Base-by-base conservation (phyloP, 2,888 invertebrate species). In the Andrena bicolor region DNA sequence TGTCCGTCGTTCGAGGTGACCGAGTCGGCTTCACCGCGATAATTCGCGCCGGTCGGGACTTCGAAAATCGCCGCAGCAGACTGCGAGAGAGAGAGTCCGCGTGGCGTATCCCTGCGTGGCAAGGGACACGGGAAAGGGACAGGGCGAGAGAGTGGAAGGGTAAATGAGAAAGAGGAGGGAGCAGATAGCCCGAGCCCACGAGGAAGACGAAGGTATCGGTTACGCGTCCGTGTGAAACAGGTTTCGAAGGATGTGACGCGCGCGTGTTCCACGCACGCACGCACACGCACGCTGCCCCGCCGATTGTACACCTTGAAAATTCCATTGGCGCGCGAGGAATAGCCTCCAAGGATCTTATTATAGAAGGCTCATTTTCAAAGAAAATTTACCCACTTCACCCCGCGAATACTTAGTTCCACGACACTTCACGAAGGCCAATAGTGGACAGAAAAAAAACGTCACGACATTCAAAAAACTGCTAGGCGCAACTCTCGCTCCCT, bases 211-310 rank as follows among this genome's bases (percentile, higher is more conserved):
- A 89, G 88, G 88, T 90, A 91, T 90, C 89, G 75, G 88, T 89
- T 89, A 87, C 87, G 41, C 16, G 90, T 92, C 90, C 90, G 88
- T 91, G 91, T 91, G 90, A 92, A 93, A 93, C 92, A 91, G 92
- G 92, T 93, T 93, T 93, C 87, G 89, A 90, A 93, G 92, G 92
- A 93, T 92, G 92, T 92, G 91, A 91, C 91, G 89, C 88, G 89
- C 87, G 87, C 76, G 80, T 85, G 85, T 80, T 85, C 85, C n/a
- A n/a, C n/a, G n/a, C n/a, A 82, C 58, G 75, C 83, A 74, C 32
- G 80, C 66, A 49, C 64, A 51, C 68, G 64, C 69, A 72, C 35
- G 58, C 71, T 26, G 1, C 26, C 23, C n/a, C 16, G 32, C 30
- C 75, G 80, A 75, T 71, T 51, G 72, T 70, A 86, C 87, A 89